Conservation (phyloP, 92 coral and sea anemone species). For the Zoanthus sansibaricus region DNA sequence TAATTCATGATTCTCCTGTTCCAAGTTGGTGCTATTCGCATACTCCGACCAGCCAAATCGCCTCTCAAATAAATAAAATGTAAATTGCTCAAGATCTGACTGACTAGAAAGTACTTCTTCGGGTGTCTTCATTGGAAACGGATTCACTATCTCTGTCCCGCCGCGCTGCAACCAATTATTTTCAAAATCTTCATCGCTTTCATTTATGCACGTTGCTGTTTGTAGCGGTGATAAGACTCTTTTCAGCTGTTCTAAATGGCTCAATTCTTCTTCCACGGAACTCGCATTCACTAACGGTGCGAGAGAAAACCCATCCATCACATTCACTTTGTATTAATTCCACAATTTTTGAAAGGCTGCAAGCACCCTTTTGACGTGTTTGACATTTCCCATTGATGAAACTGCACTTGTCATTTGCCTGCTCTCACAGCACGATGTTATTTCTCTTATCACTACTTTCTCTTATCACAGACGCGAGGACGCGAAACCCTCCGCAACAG, state of each 20-base stretch:
- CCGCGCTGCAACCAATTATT: slow-evolving; percentile 85
- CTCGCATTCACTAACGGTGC: slow-evolving; percentile 66
- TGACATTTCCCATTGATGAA: neutral
- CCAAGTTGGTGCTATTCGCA: slow-evolving; percentile 65
- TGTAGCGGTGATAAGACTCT: slow-evolving; percentile 53
- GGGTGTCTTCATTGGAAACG: slow-evolving; percentile 84
- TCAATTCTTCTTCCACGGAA: slow-evolving; percentile 83
- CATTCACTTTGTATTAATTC: neutral
- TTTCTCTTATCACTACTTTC: slow-evolving; percentile 13
- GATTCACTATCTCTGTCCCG: slow-evolving; percentile 64
- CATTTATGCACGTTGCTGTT: neutral
- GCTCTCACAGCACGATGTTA: slow-evolving; percentile 11
- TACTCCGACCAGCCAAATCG: slow-evolving; percentile 96
- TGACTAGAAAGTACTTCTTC: slow-evolving; percentile 68
- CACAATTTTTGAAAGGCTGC: neutral
- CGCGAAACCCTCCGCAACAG: slow-evolving; percentile 21
- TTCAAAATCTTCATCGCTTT: slow-evolving; percentile 80
- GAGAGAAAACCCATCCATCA: slow-evolving; percentile 57
- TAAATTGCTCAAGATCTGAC: slow-evolving; percentile 77
- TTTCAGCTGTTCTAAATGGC: slow-evolving; percentile 75
- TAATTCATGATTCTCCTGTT: slow-evolving; percentile 47
- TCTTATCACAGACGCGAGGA: neutral
- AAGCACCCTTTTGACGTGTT: neutral
- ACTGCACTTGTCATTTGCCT: neutral
- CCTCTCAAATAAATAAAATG: slow-evolving; percentile 94